Evolutionary conservation across 1,140 invertebrate genomes (phyloP).

Genomic region (Tribolium madens): DNA sequence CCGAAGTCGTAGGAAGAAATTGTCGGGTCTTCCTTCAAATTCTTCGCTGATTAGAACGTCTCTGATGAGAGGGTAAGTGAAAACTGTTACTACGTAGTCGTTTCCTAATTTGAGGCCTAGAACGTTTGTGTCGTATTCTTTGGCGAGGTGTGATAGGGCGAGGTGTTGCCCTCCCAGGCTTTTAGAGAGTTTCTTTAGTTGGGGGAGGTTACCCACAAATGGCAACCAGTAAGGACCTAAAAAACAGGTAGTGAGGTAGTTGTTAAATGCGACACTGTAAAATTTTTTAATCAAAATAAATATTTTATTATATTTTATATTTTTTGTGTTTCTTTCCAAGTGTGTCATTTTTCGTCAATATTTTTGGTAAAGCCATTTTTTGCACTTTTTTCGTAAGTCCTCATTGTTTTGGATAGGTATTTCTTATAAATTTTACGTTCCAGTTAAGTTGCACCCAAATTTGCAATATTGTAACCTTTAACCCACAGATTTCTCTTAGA

Average conservation of each 20-base stretch:
- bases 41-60: constrained; percentile 74
- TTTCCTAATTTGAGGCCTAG: constrained; percentile 76
- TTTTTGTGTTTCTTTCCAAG: too few species aligned
- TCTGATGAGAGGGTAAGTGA: constrained; percentile 70
- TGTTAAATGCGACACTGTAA: too few species aligned
- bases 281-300: too few species aligned
- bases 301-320: background rate
- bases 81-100: constrained; percentile 73
- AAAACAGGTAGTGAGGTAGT: too few species aligned
- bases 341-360: too few species aligned
- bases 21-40: constrained; percentile 80
- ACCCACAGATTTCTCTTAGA: too few species aligned
- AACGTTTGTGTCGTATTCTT: constrained; percentile 73
- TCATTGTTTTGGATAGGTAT: too few species aligned
- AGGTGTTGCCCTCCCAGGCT: constrained; percentile 73
- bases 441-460: too few species aligned
- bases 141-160: constrained; percentile 71
- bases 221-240: constrained; percentile 79
- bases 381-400: too few species aligned
- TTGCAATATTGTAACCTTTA: too few species aligned
- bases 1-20: constrained; percentile 77
- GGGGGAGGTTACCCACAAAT: constrained; percentile 73
- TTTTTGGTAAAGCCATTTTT: too few species aligned
- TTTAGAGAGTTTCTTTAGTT: constrained; percentile 69
- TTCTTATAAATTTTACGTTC: too few species aligned